phyloP scores from a whole-genome alignment of 1,140 invertebrate genomes.

The Ericerus pela region DNA sequence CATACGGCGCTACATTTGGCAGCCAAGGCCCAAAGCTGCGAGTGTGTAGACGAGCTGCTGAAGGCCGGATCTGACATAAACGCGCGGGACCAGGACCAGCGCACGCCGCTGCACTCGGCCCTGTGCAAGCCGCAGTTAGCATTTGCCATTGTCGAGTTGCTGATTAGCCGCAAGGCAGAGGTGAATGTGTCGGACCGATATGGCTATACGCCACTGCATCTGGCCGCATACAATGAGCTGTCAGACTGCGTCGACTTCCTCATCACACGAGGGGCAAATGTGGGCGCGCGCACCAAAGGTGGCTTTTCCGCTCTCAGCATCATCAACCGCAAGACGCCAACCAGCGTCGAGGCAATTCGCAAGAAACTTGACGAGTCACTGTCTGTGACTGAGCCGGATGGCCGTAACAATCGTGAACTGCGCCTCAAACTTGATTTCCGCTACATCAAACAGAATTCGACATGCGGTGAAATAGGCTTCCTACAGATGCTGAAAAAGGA shows the following conservation, averaged over 20 bases:
- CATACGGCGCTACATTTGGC: constrained; percentile 65
- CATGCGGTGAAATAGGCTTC: constrained; percentile 62
- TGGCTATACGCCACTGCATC: constrained; percentile 74
- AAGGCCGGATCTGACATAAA: constrained; percentile 57
- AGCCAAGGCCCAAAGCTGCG: constrained; percentile 53
- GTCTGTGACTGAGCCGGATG: constrained; percentile 58
- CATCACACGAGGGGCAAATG: constrained; percentile 66
- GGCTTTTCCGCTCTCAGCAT: constrained; percentile 66
- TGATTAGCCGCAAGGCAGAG: constrained; percentile 61
- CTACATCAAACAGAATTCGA: constrained; percentile 57
- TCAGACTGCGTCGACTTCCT: constrained; percentile 66
- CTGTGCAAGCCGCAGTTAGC: constrained; percentile 57
- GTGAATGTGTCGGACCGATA: constrained; percentile 74
- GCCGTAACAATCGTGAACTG: constrained; percentile 57
- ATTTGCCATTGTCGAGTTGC: constrained; percentile 53
- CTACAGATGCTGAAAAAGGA: constrained; percentile 67
- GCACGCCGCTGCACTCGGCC: constrained; percentile 60
- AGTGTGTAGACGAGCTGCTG: constrained; percentile 57
- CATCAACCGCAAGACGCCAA: constrained; percentile 64
- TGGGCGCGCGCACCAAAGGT: constrained; percentile 66
- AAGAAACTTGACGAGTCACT: constrained; percentile 61
- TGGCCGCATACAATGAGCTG: constrained; percentile 70
- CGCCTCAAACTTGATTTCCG: constrained; percentile 67
- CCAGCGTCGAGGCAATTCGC: constrained; percentile 56
- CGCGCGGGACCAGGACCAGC: constrained; percentile 55